These are phyloP conservation scores for Drosophila anomelani DNA, from an alignment of 2,888 invertebrate genomes.

Conservation along the genomic window DNA sequence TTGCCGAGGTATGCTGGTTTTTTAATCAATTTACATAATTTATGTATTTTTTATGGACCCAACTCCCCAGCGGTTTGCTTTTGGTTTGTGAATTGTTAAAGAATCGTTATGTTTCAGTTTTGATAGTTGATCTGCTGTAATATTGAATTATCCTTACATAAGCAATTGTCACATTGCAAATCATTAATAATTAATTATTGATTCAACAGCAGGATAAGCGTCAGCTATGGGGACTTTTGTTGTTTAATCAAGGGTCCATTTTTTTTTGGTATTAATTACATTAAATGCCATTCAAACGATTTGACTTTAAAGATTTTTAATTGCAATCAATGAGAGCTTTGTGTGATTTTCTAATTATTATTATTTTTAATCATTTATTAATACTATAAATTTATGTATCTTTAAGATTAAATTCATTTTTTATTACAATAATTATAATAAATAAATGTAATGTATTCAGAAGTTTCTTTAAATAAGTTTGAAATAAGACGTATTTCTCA, in stretches of 20 bases:
- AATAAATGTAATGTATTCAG: not conserved
- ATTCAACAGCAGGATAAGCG: constrained; percentile 6
- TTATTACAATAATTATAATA: not conserved
- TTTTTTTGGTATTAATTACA: constrained; percentile 3
- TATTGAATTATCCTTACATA: constrained; percentile 32
- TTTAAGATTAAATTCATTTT: not conserved
- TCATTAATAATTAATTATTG: constrained; percentile 38
- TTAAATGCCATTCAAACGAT: not conserved
- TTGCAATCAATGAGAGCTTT: too few species aligned
- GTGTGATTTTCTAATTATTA: not conserved
- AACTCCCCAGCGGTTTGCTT: constrained; percentile 19
- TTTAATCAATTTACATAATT: constrained; percentile 48
- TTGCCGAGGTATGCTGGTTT: constrained; percentile 46
- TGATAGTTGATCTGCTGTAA: constrained; percentile 38
- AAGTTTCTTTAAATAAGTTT: not conserved
- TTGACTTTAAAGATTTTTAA: constrained; percentile 1
- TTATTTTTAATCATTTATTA: not conserved
- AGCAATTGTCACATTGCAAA: constrained; percentile 41
- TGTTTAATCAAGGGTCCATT: not conserved
- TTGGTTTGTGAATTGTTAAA: constrained; percentile 43
- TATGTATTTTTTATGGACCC: constrained; percentile 28
- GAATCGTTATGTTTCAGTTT: constrained; percentile 28
- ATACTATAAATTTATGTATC: not conserved
- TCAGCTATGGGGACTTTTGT: not conserved
- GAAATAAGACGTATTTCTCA: accelerated